Conservation (phyloP, 2,888 invertebrate species). For the Macaria notata region DNA sequence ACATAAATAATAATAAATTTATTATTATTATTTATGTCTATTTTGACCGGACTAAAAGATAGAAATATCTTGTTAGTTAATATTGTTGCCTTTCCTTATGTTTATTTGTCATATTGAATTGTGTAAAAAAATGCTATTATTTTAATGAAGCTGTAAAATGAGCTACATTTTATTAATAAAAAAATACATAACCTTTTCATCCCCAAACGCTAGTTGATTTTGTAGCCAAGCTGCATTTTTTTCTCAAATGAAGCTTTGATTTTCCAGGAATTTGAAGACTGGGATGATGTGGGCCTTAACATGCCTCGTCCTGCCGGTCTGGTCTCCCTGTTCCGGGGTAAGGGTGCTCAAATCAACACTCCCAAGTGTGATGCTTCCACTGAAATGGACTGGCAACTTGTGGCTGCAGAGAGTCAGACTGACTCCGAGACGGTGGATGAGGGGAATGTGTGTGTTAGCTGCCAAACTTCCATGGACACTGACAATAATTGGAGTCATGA, state of each 20-base stretch:
- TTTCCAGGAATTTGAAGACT: conserved; percentile 91
- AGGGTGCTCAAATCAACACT: conserved; percentile 54
- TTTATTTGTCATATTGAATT: too few species aligned
- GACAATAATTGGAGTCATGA: conserved; percentile 74
- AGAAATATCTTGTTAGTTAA: too few species aligned
- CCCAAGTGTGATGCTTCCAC: conserved; percentile 70
- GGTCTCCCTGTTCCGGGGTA: conserved; percentile 85
- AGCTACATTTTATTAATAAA: too few species aligned
- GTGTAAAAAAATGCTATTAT: too few species aligned
- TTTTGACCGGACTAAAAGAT: too few species aligned
- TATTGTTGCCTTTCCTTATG: too few species aligned
- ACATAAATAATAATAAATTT: too few species aligned
- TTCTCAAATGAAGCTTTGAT: not conserved
- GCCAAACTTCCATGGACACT: conserved; percentile 62
- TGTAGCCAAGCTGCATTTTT: too few species aligned
- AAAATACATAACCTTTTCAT: too few species aligned
- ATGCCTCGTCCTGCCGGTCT: conserved; percentile 90
- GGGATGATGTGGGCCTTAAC: conserved; percentile 95
- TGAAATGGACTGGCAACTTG: conserved; percentile 66
- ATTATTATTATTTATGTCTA: too few species aligned
- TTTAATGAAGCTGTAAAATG: too few species aligned
- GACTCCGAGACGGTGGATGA: conserved; percentile 55
- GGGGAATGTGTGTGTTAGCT: conserved; percentile 67
- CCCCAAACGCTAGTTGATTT: too few species aligned
- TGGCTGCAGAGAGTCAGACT: conserved; percentile 70